A percentile compares a stretch with the other conserved stretches of the same genome.
phyloP scores from a whole-genome alignment of 2,113 vertebrate genomes.

The Cottus gobio region DNA sequence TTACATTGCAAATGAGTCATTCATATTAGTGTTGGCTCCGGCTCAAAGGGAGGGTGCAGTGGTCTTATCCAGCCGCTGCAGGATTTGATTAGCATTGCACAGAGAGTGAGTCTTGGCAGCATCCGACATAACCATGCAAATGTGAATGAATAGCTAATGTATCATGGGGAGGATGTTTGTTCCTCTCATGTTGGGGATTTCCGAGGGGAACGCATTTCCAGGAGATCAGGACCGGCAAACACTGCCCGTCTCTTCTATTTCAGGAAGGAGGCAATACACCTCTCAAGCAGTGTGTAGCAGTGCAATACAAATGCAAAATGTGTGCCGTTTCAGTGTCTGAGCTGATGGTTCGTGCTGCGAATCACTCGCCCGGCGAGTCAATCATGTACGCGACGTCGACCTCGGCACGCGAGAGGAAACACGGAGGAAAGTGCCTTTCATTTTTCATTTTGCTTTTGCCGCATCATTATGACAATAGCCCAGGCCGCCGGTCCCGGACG shows the following conservation, averaged over 20 bases:
- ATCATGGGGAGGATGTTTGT: slow-evolving; percentile 68
- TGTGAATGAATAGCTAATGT: slow-evolving; percentile 79
- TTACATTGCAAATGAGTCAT: slow-evolving; percentile 84
- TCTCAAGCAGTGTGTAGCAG: slow-evolving; percentile 29
- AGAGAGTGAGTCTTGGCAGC: slow-evolving; percentile 74
- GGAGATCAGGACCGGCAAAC: slow-evolving; percentile 40
- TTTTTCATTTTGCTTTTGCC: slow-evolving; percentile 28
- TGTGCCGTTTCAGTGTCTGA: slow-evolving; percentile 25
- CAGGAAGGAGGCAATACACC: slow-evolving; percentile 37
- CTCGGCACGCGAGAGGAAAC: background rate
- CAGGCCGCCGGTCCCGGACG: slow-evolving; percentile 3
- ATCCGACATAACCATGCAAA: slow-evolving; percentile 64
- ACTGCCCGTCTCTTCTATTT: slow-evolving; percentile 23
- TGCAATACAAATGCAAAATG: slow-evolving; percentile 37
- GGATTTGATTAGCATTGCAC: slow-evolving; percentile 82
- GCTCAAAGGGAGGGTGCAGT: slow-evolving; percentile 69
- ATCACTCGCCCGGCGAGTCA: slow-evolving; percentile 1
- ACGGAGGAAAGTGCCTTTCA: slow-evolving; percentile 3
- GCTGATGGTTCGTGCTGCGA: slow-evolving; percentile 15
- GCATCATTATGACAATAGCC: slow-evolving; percentile 45
- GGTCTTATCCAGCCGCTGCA: slow-evolving; percentile 80
- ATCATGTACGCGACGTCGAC: slow-evolving; percentile 32
- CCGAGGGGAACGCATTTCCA: slow-evolving; percentile 57
- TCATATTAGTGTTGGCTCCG: slow-evolving; percentile 79
- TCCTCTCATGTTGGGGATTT: slow-evolving; percentile 70